phyloP scores from a whole-genome alignment of 2,797 vertebrate genomes.

The Chrysolophus pictus region DNA sequence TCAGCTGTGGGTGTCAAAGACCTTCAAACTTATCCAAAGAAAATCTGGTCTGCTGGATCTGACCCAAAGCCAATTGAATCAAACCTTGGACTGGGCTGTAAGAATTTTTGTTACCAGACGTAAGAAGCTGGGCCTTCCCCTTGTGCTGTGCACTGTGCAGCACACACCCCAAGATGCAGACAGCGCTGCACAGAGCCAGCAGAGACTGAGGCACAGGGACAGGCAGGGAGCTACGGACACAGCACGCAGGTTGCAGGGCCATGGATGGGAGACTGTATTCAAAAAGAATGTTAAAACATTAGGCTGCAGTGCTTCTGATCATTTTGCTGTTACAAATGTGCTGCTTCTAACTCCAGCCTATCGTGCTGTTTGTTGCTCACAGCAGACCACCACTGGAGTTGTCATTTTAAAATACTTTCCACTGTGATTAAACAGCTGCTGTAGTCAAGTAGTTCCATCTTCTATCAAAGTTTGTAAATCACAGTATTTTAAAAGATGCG shows the following conservation, averaged over 20 bases:
- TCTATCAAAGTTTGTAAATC: constrained; percentile 39
- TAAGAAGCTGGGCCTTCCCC: constrained; percentile 36
- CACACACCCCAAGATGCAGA: not conserved
- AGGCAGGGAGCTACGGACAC: not conserved
- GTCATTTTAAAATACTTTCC: constrained; percentile 43
- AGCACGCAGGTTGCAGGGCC: not conserved
- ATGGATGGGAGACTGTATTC: not conserved
- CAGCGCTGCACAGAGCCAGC: not conserved
- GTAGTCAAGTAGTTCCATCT: constrained; percentile 22
- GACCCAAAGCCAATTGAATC: not conserved
- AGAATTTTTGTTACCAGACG: not conserved
- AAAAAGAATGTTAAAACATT: not conserved
- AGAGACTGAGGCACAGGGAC: not conserved
- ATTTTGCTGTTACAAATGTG: not conserved
- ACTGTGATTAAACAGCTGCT: constrained; percentile 50
- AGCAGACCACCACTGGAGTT: constrained; percentile 46
- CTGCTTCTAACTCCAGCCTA: not conserved
- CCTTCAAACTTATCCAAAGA: not conserved
- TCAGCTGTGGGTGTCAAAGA: not conserved
- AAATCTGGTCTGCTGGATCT: constrained; percentile 23
- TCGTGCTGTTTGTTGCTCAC: not conserved
- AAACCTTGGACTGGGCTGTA: not conserved
- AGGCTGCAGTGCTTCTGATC: not conserved
- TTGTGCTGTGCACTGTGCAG: not conserved
- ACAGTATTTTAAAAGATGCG: constrained; percentile 6